phyloP scores from a whole-genome alignment of 23 tunicate species.

The Styela clava region DNA sequence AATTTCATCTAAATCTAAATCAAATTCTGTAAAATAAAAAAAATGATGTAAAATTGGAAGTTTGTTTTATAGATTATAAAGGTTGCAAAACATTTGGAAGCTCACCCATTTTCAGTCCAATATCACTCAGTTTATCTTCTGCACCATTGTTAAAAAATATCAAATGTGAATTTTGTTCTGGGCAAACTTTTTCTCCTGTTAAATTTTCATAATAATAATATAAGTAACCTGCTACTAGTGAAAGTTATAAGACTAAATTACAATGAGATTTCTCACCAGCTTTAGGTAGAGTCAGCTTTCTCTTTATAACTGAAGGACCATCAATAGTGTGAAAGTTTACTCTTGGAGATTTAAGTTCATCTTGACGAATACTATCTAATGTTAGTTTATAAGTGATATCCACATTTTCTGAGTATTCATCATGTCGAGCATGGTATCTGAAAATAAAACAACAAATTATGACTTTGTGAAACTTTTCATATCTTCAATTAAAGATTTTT shows the following conservation, averaged over 20 bases:
- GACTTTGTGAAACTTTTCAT: not conserved
- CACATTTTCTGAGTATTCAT: conserved; percentile 9
- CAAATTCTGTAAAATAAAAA: conserved; percentile 28
- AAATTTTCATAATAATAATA: too few species aligned
- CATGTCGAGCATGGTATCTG: conserved; percentile 23
- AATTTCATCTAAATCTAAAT: conserved; percentile 16
- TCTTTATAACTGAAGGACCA: not conserved
- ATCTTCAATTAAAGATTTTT: not conserved
- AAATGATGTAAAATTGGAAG: not conserved
- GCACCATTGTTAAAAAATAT: not conserved
- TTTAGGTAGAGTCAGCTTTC: not conserved
- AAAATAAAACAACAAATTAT: not conserved
- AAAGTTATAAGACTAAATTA: too few species aligned
- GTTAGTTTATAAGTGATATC: not conserved
- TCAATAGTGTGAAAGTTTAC: not conserved
- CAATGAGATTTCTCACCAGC: not conserved
- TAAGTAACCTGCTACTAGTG: too few species aligned
- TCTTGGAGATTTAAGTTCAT: conserved; percentile 1
- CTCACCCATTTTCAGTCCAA: conserved; percentile 19
- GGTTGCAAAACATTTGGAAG: not conserved
- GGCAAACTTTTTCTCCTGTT: conserved; percentile 13
- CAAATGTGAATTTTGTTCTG: not conserved
- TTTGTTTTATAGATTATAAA: too few species aligned
- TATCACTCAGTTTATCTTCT: conserved; percentile 18
- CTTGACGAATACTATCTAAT: conserved; percentile 5